phyloP scores from a whole-genome alignment of 2,113 vertebrate species.

The Vicugna pacos region DNA sequence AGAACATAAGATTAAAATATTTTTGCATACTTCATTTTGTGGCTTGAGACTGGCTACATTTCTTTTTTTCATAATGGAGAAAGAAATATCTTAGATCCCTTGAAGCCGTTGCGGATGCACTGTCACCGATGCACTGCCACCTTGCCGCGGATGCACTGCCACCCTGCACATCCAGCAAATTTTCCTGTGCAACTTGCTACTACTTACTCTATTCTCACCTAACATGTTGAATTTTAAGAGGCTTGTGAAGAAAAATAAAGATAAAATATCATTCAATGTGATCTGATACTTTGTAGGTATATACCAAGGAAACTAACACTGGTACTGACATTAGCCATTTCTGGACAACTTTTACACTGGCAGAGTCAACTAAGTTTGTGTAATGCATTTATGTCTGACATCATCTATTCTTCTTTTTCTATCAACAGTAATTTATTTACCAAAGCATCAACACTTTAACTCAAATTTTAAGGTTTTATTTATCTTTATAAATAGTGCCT shows the following conservation, averaged over 20 bases:
- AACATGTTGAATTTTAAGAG: not conserved
- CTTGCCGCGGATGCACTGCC: not conserved
- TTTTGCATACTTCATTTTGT: not conserved
- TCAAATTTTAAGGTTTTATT: not conserved
- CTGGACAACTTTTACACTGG: not conserved
- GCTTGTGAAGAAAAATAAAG: not conserved
- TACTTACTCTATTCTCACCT: not conserved
- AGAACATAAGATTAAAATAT: not conserved
- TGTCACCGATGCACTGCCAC: accelerated
- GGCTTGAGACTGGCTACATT: not conserved
- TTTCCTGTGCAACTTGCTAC: not conserved
- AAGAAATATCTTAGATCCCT: not conserved
- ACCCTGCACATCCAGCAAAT: not conserved
- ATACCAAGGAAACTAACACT: not conserved
- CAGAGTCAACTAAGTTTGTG: not conserved
- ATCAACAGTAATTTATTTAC: not conserved
- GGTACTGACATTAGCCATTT: not conserved
- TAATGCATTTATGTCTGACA: not conserved
- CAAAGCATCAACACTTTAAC: not conserved
- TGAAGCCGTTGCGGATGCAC: not conserved
- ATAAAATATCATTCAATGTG: not conserved
- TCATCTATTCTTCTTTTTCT: not conserved
- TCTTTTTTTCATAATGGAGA: not conserved
- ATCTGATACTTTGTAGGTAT: not conserved
- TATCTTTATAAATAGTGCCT: not conserved